Percentiles rank a stretch among this genome's conserved stretches.
Conservation (phyloP, 2,888 invertebrate species). For the Luperina nickerlii region DNA sequence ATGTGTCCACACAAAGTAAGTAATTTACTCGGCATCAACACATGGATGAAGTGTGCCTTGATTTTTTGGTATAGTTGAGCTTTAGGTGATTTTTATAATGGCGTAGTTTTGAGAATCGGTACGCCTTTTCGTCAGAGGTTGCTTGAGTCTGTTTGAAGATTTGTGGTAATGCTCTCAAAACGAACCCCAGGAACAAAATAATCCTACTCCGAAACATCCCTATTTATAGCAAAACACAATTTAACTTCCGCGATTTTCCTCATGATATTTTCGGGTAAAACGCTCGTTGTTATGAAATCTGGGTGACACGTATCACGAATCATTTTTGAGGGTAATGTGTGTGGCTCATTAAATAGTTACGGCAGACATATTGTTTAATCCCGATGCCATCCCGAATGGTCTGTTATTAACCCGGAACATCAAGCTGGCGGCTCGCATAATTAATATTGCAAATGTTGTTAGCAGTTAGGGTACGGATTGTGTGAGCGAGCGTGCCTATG, state of each 20-base stretch:
- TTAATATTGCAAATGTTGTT: constrained; percentile 90
- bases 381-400: constrained; percentile 79
- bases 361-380: constrained; percentile 82
- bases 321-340: constrained; percentile 69
- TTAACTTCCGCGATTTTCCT: constrained; percentile 33
- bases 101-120: background rate
- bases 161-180: constrained; percentile 1
- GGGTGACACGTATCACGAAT: constrained; percentile 58
- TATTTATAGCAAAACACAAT: constrained; percentile 34
- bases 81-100: constrained; percentile 18
- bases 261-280: constrained; percentile 9
- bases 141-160: background rate
- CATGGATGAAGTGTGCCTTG: constrained; percentile 79
- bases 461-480: constrained; percentile 80
- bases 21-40: constrained; percentile 81
- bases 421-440: constrained; percentile 80
- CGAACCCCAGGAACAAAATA: background rate
- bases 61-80: constrained; percentile 72
- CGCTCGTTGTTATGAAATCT: constrained; percentile 46
- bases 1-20: constrained; percentile 87
- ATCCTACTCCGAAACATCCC: background rate
- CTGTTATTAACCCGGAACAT: constrained; percentile 83
- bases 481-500: constrained; percentile 58
- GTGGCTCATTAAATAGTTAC: constrained; percentile 81
- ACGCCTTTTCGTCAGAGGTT: background rate